phyloP scores from a whole-genome alignment of 2,113 vertebrate species.

The Parus major region DNA sequence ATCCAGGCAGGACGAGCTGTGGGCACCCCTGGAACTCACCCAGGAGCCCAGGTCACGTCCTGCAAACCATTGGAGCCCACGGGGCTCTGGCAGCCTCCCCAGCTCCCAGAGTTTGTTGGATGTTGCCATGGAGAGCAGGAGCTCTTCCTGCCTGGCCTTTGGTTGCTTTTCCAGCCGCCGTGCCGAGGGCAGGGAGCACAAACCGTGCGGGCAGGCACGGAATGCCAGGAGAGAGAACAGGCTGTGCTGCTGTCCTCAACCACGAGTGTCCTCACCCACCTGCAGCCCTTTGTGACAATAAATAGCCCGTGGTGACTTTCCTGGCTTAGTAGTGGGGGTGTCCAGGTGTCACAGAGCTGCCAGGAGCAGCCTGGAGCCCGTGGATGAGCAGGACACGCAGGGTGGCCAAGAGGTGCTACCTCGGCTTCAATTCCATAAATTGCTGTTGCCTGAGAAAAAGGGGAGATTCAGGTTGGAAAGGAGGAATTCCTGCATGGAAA shows the following conservation, averaged over 20 bases:
- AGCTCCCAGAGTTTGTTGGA: background rate
- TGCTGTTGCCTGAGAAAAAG: background rate
- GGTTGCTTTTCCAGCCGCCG: background rate
- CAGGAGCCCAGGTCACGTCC: background rate
- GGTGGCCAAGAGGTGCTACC: background rate
- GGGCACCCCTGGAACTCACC: accelerated
- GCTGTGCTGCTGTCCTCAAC: background rate
- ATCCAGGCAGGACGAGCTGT: background rate
- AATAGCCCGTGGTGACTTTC: background rate
- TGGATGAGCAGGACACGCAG: accelerated
- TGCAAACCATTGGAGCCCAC: background rate
- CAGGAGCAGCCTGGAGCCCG: background rate
- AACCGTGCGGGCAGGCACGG: accelerated
- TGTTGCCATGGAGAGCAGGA: background rate
- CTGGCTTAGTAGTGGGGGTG: background rate
- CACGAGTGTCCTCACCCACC: accelerated
- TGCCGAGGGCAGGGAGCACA: background rate
- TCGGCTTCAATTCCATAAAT: no score
- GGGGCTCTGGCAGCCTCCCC: background rate
- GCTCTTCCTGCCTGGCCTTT: background rate
- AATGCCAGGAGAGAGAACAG: background rate
- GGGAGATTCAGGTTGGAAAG: background rate
- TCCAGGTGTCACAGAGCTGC: background rate
- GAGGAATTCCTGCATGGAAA: background rate
- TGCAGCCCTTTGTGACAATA: background rate